A percentile compares a stretch with the other conserved stretches of the same genome.
These are phyloP conservation scores for Bombyx mori DNA, from an alignment of 1,140 invertebrate genomes.

Conservation along the genomic window DNA sequence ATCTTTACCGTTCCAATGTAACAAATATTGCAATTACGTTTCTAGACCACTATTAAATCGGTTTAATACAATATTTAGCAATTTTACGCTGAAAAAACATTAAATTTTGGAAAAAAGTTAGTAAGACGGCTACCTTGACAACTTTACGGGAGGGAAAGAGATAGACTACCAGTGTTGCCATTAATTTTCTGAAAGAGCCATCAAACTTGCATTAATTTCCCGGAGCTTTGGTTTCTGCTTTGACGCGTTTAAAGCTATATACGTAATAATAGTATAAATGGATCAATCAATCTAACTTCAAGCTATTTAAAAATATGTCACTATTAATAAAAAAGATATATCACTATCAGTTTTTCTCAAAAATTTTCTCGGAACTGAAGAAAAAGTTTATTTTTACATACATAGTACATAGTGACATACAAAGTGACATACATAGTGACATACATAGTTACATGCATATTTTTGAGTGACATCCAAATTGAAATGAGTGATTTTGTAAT, in stretches of 20 bases:
- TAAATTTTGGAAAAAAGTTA: conserved; percentile 39
- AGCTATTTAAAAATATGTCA: too few species aligned
- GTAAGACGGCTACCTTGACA: conserved; percentile 58
- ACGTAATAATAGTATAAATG: background rate
- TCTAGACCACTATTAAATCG: conserved; percentile 13
- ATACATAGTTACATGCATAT: too few species aligned
- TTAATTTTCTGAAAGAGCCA: conserved; percentile 5
- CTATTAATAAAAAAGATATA: too few species aligned
- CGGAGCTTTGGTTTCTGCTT: background rate
- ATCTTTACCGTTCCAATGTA: conserved; percentile 54
- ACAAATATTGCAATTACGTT: conserved; percentile 16
- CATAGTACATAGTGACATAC: too few species aligned
- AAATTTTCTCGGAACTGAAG: too few species aligned
- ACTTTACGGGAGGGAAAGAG: conserved; percentile 66
- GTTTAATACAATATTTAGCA: conserved; percentile 34
- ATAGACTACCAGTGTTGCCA: conserved; percentile 38
- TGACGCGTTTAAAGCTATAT: background rate
- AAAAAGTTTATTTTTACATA: too few species aligned
- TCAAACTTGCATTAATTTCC: background rate
- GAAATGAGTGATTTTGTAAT: too few species aligned
- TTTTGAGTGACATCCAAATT: too few species aligned
- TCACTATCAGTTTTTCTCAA: too few species aligned
- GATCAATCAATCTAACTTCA: too few species aligned
- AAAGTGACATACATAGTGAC: too few species aligned
- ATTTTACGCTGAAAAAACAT: conserved; percentile 23